Evolutionary conservation across 2,797 vertebrate genomes (phyloP), one percentile per base, ranked within the genome.

Genomic region (Pangasius krempfi): DNA sequence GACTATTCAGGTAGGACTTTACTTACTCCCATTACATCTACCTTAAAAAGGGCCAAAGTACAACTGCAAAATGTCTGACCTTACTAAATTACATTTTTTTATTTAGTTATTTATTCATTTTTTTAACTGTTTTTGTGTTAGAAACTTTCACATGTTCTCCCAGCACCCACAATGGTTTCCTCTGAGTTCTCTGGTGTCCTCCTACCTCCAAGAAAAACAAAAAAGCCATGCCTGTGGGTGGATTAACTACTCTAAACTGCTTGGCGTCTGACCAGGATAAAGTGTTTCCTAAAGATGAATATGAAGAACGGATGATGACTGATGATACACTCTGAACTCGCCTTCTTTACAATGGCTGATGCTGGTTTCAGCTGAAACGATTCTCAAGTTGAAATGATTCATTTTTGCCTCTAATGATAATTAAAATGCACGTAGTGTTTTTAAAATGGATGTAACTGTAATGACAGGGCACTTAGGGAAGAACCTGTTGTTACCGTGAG

Each of bases 401-500:
- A 6, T 44, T 50, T 54, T 27, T 3, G 5, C 16, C 56, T 10
- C 10, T 60, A 25, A 58, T 78, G 66, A 78, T 37, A 30, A 84
- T 58, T 73, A 75, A 88, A 62, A 60, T 18, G 54, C 30, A 37
- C 60, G 18, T 10, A 66, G 25, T 50, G 60, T n/a, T 47, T 37
- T 75, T 75, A 5, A 85, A 88, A 85, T 40, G 6, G 27, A 58
- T 78, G 68, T 8, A 52, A 30, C 1, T 56, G 30, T 68, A 84
- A 76, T 5, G 30, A 78, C 80, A 27, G 70, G 56, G 14, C 1
- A 14, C 44, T 27, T 25, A 40, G 58, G 33, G 85, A 82, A 87
- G 72, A 85, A 89, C 87, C 88, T 89, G 89, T 88, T 86, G 89
- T 72, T 84, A 79, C 62, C 27, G 56, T 52, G 54, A 75, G 54